Evolutionary conservation across 1,140 invertebrate species (phyloP).

Genomic region (Cotesia vestalis): DNA sequence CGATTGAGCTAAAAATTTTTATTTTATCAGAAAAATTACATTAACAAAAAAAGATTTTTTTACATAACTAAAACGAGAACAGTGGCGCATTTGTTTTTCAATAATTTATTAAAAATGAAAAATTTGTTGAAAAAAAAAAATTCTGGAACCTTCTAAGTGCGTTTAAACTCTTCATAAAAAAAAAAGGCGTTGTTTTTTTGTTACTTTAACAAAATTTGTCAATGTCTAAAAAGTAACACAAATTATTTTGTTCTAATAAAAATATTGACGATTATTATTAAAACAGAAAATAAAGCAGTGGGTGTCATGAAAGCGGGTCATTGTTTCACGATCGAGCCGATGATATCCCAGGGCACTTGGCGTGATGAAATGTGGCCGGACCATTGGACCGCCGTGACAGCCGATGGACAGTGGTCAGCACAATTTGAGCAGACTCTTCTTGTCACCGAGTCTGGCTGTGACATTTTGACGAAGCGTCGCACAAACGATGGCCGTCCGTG

Average conservation of each 20-base stretch:
- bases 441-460: slow-evolving; percentile 95
- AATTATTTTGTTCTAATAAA: background rate
- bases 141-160: no score
- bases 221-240: background rate
- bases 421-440: slow-evolving; percentile 99
- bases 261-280: slow-evolving; percentile 25
- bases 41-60: no score
- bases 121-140: no score
- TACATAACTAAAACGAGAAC: no score
- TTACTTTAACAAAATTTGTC: no score
- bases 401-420: slow-evolving; percentile 93
- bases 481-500: slow-evolving; percentile 81
- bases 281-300: slow-evolving; percentile 93
- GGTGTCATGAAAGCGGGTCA: slow-evolving; percentile 98
- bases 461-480: slow-evolving; percentile 87
- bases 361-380: slow-evolving; percentile 94
- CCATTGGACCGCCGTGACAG: slow-evolving; percentile 97
- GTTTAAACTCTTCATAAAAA: no score
- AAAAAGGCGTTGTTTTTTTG: no score
- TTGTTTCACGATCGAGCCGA: slow-evolving; percentile 96
- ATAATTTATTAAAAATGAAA: no score
- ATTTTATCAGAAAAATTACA: no score
- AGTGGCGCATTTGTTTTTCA: no score
- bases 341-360: slow-evolving; percentile 79
- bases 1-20: no score